Evolutionary conservation across 2,113 vertebrate species (phyloP), one percentile per base, ranked within the genome.

Genomic region (Mesembrinibis cayennensis): DNA sequence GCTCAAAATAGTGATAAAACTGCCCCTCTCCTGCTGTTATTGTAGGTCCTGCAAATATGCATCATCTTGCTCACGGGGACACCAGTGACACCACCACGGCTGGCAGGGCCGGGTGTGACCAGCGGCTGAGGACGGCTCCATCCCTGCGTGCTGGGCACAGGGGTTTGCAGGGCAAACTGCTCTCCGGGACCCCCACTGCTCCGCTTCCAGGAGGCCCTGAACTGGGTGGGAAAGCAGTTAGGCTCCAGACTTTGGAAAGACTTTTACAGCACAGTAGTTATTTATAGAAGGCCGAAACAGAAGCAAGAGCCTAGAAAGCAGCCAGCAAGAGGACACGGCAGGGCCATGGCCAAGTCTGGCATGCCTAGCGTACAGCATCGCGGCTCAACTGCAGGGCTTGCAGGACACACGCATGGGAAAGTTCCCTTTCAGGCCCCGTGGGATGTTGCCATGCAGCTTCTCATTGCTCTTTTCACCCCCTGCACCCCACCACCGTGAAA

Each of bases 231-330:
- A 73, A 26, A 89, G 63, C 61, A 50, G 62, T 21, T 13, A 11
- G 36, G 80, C 69, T 70, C 27, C 11, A 52, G 42, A 4, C 56
- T 59, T 44, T 40, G 32, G 92, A 66, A 66, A 63, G 86, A 34
- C 58, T 94, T 70, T 53, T 9, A 10, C 86, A 53, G 74, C 53
- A 14, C 1, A 0, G 27, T 22, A 13, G 81, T 69, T 96, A 97
- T 95, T 97, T 97, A 82, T 91, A 91, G 96, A 59, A 85, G 73
- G 40, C 53, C 1, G 4, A 72, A 72, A 50, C 30, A 69, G 45
- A 36, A 87, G 82, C 13, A 12, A 77, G 84, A 95, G 81, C 69
- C 65, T 38, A 29, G 79, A 66, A 65, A 92, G 95, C 62, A 36
- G 96, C 20, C 8, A 63, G 76, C 50, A 65, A 83, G 93, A 69